Base-by-base conservation (phyloP, 2,113 vertebrate genomes). In the Onychostruthus taczanowskii region DNA sequence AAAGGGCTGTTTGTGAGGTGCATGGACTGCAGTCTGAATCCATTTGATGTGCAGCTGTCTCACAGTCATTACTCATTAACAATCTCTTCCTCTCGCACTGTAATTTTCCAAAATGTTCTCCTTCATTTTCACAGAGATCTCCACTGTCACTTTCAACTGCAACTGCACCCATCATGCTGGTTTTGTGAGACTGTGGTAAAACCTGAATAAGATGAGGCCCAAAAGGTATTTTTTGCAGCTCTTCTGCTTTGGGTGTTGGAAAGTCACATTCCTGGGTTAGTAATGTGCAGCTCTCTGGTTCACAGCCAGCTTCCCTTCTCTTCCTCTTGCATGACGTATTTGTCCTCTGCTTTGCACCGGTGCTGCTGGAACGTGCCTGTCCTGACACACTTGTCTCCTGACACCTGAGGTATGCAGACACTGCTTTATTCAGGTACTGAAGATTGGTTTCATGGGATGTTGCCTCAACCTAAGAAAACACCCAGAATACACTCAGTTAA, bases 381-480 rank as follows among this genome's bases (percentile, higher is more conserved):
- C 68, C 70, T 41, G 52, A 53, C 64, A 67, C 62, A 15, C 59
- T 64, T 39, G 30, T 41, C 68, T 86, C 87, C 68, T 62, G 97
- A 89, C 95, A 97, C 28, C 90, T 84, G 58, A 97, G 72, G 64
- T 97, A 98, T 2, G 98, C 97, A 87, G 88, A 95, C 72, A 99
- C 78, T 3, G 99, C 99, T 90, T 98, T 94, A 94, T 98, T 99
- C 95, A 99, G 83, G 78, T 98, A 99, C 79, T 79, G 96, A 96
- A 99, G 98, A 95, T 99, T 99, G 80, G 98, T 97, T 82, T 98
- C 97, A 86, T 99, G 98, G 64, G 98, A 98, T 18, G 97, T 95
- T 82, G 97, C 97, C 74, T 97, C 98, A 53, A 96, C 98, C 99
- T 99, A 97, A 66, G 53, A 89, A 89, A 90, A 97, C 66, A 91